A percentile compares a stretch with the other conserved stretches of the same genome.
Conservation (phyloP, 2,888 invertebrate species). For the Andrena minutula region DNA sequence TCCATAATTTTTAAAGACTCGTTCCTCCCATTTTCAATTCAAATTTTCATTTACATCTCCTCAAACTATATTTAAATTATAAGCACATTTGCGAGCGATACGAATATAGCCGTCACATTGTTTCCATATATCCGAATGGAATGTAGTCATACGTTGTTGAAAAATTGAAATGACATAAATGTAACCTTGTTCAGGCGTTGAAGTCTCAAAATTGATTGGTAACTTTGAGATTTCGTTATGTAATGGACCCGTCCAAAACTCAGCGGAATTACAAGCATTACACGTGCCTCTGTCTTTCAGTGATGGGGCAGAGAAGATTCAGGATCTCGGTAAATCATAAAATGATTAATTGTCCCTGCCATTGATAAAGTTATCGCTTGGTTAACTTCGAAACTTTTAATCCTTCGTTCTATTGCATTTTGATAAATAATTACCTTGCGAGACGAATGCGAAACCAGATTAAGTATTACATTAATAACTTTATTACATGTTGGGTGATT, state of each 20-base stretch:
- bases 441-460: neutral
- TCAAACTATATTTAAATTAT: neutral
- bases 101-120: conserved; percentile 21
- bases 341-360: conserved; percentile 1
- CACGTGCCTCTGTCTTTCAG: conserved; percentile 60
- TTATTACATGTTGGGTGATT: neutral
- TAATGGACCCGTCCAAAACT: conserved; percentile 60
- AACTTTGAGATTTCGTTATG: conserved; percentile 53
- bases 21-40: too few species aligned
- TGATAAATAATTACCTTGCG: neutral
- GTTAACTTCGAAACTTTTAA: neutral
- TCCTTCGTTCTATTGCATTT: conserved; percentile 8
- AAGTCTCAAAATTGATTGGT: conserved; percentile 58
- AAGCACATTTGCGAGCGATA: neutral
- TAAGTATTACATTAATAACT: neutral
- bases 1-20: too few species aligned
- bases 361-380: neutral
- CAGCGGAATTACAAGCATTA: conserved; percentile 49
- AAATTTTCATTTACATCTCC: too few species aligned
- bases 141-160: conserved; percentile 31
- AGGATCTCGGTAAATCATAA: conserved; percentile 66
- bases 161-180: conserved; percentile 13
- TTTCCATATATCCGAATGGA: neutral
- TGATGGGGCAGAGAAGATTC: conserved; percentile 65
- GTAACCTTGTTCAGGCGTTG: conserved; percentile 51